A percentile compares a stretch with the other conserved stretches of the same genome.
Evolutionary conservation across 2,797 vertebrate species (phyloP).

Genomic region (Argentina silus): DNA sequence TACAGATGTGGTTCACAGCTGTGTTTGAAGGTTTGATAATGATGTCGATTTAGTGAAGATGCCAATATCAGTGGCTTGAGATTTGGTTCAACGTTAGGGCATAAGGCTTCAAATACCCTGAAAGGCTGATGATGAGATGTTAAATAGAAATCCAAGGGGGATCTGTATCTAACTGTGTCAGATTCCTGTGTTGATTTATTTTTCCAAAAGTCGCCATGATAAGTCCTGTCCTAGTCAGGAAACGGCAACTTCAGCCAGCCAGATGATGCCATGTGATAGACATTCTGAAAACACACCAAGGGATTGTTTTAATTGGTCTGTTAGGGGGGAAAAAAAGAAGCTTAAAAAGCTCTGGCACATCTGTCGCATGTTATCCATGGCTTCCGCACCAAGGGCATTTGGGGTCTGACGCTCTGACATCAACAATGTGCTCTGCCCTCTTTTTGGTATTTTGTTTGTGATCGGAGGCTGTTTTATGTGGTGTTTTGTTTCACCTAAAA

Average conservation of each 20-base stretch:
- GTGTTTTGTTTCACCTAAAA: conserved; percentile 2
- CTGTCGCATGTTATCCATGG: neutral
- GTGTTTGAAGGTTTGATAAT: no score
- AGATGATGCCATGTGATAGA: neutral
- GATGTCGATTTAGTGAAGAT: no score
- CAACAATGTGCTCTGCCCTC: neutral
- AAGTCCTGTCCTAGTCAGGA: neutral
- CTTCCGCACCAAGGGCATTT: neutral
- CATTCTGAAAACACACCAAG: neutral
- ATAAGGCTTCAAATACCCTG: neutral
- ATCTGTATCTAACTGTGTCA: neutral
- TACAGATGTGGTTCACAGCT: no score
- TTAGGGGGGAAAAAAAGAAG: conserved; percentile 14
- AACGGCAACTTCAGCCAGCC: neutral
- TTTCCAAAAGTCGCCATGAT: neutral
- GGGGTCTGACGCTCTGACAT: neutral
- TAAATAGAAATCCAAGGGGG: neutral
- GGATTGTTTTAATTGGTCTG: conserved; percentile 17
- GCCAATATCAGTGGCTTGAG: no score
- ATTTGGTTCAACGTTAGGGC: no score
- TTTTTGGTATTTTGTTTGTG: neutral
- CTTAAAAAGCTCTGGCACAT: conserved; percentile 10
- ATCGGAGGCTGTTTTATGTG: neutral
- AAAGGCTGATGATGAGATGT: neutral
- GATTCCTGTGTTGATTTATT: neutral